Conservation (phyloP, 2,113 vertebrate genomes). For the Bufo gargarizans region DNA sequence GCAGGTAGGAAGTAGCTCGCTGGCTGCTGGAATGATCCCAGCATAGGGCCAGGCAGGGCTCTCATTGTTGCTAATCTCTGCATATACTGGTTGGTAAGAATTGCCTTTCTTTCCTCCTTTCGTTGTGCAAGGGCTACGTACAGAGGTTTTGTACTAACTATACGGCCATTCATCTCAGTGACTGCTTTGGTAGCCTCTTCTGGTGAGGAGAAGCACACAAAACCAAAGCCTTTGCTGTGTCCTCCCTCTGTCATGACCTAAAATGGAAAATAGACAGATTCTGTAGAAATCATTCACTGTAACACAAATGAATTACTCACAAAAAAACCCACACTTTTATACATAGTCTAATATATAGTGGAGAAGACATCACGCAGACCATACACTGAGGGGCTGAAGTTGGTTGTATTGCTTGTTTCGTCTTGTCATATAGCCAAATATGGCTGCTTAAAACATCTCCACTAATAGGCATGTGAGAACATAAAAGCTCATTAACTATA, state of each 20-base stretch:
- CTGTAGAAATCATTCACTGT: not conserved
- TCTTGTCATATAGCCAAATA: too few relatives aligned
- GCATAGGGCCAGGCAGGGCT: conserved; percentile 77
- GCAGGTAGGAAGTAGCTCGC: conserved; percentile 84
- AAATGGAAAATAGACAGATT: conserved; percentile 60
- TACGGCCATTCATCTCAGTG: conserved; percentile 95
- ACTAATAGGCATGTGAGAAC: too few relatives aligned
- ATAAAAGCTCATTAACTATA: too few relatives aligned
- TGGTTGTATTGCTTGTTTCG: too few relatives aligned
- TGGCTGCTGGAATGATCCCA: conserved; percentile 85
- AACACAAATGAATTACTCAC: too few relatives aligned
- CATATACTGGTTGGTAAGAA: conserved; percentile 95
- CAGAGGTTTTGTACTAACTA: conserved; percentile 92
- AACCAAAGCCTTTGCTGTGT: conserved; percentile 97
- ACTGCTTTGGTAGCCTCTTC: conserved; percentile 97
- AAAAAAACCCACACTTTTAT: too few relatives aligned
- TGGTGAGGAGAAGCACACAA: conserved; percentile 97
- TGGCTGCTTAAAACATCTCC: too few relatives aligned
- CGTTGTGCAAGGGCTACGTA: conserved; percentile 93
- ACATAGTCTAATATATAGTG: too few relatives aligned
- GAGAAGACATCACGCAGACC: too few relatives aligned
- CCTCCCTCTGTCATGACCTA: conserved; percentile 95
- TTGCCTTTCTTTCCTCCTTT: conserved; percentile 93
- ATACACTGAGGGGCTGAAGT: too few relatives aligned
- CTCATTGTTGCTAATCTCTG: conserved; percentile 86